Percentiles rank a stretch among this genome's conserved stretches.
These are phyloP conservation scores for Choristoneura fumiferana DNA, from an alignment of 1,140 invertebrate genomes.

Conservation along the genomic window DNA sequence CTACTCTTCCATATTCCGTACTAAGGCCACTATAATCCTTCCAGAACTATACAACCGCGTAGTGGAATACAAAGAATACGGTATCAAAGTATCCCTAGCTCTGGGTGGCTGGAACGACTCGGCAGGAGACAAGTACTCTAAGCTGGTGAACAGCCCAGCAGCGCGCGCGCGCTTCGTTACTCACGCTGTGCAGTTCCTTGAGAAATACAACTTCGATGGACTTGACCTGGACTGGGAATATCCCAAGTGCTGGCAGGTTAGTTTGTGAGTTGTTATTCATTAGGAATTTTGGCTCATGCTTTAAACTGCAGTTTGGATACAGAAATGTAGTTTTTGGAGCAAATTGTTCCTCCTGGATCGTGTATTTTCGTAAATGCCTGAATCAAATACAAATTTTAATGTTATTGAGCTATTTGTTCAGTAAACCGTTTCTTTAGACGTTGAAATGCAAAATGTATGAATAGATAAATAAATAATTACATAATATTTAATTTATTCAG, in stretches of 20 bases:
- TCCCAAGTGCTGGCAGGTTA: conserved; percentile 91
- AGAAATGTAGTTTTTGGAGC: no score
- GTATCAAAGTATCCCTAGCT: conserved; percentile 90
- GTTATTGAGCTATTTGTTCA: no score
- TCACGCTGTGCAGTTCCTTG: conserved; percentile 87
- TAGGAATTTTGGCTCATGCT: no score
- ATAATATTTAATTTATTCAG: no score
- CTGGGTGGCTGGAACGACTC: conserved; percentile 96
- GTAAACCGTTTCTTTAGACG: no score
- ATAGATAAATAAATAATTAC: no score
- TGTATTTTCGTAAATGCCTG: no score
- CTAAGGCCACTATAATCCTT: conserved; percentile 26
- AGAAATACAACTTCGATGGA: conserved; percentile 92
- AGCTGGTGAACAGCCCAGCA: conserved; percentile 86
- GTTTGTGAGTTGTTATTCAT: conserved; percentile 14
- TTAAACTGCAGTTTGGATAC: no score
- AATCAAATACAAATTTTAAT: no score
- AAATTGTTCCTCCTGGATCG: no score
- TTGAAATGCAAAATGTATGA: no score
- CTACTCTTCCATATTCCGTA: no score
- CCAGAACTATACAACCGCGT: conserved; percentile 91
- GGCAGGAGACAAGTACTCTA: conserved; percentile 90
- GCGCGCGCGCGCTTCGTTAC: conserved; percentile 85
- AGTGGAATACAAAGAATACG: conserved; percentile 86
- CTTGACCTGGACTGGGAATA: conserved; percentile 96